Percentiles rank a stretch among this genome's conserved stretches.
phyloP scores from a whole-genome alignment of 2,113 vertebrate genomes.

The Neopipo cinnamomea region DNA sequence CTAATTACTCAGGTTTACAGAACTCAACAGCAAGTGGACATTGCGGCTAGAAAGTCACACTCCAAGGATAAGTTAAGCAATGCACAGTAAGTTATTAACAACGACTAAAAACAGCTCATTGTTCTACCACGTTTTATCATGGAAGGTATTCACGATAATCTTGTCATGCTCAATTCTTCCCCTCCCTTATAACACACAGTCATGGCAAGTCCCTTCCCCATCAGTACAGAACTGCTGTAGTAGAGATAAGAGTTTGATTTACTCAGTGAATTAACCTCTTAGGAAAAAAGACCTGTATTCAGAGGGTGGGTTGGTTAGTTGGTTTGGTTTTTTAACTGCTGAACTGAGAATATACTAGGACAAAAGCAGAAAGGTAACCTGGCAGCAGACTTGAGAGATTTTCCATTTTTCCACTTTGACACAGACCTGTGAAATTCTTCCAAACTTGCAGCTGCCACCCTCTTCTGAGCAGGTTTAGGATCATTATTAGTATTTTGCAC shows the following conservation, averaged over 20 bases:
- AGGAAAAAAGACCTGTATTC: background rate
- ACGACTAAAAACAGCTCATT: background rate
- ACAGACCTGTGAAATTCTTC: background rate
- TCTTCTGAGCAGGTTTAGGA: background rate
- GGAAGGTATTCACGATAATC: background rate
- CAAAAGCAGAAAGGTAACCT: background rate
- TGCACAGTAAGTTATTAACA: background rate
- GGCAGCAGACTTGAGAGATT: background rate
- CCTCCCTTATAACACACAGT: background rate
- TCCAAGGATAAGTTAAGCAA: background rate
- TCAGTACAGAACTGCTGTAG: background rate
- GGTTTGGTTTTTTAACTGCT: background rate
- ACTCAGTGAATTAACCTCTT: background rate
- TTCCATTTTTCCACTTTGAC: background rate
- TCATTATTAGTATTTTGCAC: background rate
- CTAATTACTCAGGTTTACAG: background rate
- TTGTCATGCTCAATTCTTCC: background rate
- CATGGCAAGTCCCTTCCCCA: background rate
- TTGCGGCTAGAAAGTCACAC: background rate
- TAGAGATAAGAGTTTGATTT: background rate
- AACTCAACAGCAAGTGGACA: background rate
- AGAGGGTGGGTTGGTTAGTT: background rate
- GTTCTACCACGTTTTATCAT: background rate
- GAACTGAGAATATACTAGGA: background rate
- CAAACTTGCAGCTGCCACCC: background rate